phyloP scores from a whole-genome alignment of 2,888 invertebrate species.

The Drosophila histrio region DNA sequence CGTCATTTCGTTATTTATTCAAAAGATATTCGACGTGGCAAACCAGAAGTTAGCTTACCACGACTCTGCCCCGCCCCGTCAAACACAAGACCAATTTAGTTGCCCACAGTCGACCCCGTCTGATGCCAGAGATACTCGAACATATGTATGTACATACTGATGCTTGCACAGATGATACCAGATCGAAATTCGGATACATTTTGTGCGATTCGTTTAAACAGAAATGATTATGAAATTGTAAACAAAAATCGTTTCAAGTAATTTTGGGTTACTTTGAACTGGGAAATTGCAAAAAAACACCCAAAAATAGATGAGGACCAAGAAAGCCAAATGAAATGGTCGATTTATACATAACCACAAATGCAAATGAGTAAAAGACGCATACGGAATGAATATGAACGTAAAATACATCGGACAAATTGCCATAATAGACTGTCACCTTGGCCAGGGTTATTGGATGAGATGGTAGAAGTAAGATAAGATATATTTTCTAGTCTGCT shows the following conservation, averaged over 20 bases:
- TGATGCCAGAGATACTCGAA: neutral
- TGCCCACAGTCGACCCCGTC: neutral
- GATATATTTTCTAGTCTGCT: too few relatives aligned
- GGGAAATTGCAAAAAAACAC: conserved; percentile 8
- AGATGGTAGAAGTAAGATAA: neutral
- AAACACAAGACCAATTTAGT: neutral
- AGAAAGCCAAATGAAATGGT: conserved; percentile 7
- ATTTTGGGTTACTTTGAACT: conserved; percentile 37
- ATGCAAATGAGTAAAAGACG: neutral
- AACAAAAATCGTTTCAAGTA: conserved; percentile 26
- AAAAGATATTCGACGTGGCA: conserved; percentile 49
- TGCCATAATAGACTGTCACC: neutral
- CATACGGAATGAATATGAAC: neutral
- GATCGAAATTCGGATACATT: conserved; percentile 7
- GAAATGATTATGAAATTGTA: conserved; percentile 22
- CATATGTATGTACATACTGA: neutral
- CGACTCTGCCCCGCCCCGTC: too few relatives aligned
- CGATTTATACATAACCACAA: neutral
- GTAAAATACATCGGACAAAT: neutral
- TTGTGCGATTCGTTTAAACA: conserved; percentile 23
- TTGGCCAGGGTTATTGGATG: neutral
- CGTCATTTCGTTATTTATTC: conserved; percentile 71
- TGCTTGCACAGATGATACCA: conserved; percentile 1
- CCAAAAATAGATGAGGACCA: neutral
- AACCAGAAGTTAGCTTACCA: neutral